Percentiles rank a stretch among this genome's conserved stretches.
Evolutionary conservation across 1,140 invertebrate species (phyloP).

Genomic region (Psix sp.): DNA sequence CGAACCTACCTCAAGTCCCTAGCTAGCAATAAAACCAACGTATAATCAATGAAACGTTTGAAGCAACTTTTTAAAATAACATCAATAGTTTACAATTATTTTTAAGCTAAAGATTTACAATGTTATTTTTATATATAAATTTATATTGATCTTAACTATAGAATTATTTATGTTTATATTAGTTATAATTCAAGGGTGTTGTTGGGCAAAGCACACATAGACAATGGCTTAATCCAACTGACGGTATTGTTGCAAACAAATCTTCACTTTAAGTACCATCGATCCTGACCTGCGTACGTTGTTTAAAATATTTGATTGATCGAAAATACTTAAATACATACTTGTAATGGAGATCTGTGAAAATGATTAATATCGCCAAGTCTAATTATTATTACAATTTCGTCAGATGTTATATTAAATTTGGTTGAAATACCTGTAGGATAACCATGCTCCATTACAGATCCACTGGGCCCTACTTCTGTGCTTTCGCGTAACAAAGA

Average conservation of each 20-base stretch:
- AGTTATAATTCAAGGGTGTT: constrained; percentile 1
- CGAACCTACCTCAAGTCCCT: constrained; percentile 74
- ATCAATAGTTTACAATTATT: constrained; percentile 7
- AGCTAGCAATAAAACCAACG: constrained; percentile 76
- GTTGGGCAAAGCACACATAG: constrained; percentile 61
- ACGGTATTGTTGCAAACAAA: constrained; percentile 63
- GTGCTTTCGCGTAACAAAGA: constrained; percentile 66
- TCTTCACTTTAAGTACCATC: constrained; percentile 30
- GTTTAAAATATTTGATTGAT: no score
- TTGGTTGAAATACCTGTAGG: constrained; percentile 67
- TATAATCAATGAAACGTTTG: constrained; percentile 68
- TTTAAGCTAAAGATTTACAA: background rate
- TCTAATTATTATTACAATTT: background rate
- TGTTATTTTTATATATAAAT: background rate
- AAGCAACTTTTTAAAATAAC: background rate
- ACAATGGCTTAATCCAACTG: constrained; percentile 76
- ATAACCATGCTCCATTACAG: constrained; percentile 58
- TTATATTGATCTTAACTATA: background rate
- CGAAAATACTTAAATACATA: no score
- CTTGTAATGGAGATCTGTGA: constrained; percentile 18
- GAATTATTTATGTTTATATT: background rate
- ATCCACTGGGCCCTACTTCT: constrained; percentile 63
- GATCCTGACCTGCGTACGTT: constrained; percentile 30
- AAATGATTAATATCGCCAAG: constrained; percentile 6
- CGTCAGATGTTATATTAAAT: constrained; percentile 7